These are phyloP conservation scores for Cryptotis parvus DNA, from an alignment of 2,113 vertebrate genomes.

Conservation along the genomic window DNA sequence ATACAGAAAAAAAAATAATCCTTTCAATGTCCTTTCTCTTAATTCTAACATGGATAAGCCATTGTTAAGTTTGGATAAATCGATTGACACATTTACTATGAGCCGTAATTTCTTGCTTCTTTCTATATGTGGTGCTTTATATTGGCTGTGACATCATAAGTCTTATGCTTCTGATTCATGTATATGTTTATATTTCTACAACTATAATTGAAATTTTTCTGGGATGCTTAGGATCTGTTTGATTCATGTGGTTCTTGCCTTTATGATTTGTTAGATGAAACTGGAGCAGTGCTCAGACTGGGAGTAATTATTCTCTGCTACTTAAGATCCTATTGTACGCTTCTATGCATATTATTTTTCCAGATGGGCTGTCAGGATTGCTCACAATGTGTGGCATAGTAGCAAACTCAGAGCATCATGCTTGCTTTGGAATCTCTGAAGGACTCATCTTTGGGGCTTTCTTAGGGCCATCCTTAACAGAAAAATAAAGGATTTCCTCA, in stretches of 20 bases:
- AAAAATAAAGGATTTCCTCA: too few species aligned
- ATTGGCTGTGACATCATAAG: not conserved
- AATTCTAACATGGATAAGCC: constrained; percentile 27
- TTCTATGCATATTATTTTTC: not conserved
- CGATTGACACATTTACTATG: not conserved
- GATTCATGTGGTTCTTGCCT: not conserved
- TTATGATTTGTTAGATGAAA: not conserved
- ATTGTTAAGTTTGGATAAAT: constrained; percentile 31
- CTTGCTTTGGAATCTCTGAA: too few species aligned
- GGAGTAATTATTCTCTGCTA: not conserved
- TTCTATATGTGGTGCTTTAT: constrained; percentile 6
- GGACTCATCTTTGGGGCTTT: too few species aligned
- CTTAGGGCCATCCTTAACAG: too few species aligned
- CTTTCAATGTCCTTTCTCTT: not conserved
- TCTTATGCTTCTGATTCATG: not conserved
- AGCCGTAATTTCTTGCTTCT: constrained; percentile 5
- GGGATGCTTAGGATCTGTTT: not conserved
- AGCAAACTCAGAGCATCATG: too few species aligned
- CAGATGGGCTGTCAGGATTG: too few species aligned
- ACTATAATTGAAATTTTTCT: constrained; percentile 21
- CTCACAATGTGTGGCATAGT: too few species aligned
- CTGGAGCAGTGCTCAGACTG: not conserved
- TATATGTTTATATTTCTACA: not conserved
- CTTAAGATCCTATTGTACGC: not conserved
- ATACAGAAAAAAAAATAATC: not conserved